Conservation (phyloP, 2,888 invertebrate species). For the Alsophila aescularia region DNA sequence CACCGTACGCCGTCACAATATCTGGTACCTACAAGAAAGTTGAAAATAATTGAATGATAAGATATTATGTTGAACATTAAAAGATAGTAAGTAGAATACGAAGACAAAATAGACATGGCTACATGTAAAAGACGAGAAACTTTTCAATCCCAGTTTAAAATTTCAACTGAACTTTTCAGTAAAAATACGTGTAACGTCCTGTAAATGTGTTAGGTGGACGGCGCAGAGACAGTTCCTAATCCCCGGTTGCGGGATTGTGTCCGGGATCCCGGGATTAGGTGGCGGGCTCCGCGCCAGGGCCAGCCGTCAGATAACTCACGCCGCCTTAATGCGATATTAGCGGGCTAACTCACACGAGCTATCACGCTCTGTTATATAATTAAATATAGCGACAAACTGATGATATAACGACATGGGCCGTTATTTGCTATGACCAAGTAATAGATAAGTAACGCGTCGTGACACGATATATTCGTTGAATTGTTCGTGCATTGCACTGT, state of each 20-base stretch:
- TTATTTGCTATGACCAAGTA: too few species aligned
- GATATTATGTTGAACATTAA: too few species aligned
- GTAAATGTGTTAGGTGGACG: slow-evolving; percentile 48
- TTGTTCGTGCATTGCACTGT: too few species aligned
- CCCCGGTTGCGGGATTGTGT: slow-evolving; percentile 58
- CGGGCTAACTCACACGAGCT: slow-evolving; percentile 52
- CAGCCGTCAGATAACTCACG: slow-evolving; percentile 59
- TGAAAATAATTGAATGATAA: too few species aligned
- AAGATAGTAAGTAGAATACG: too few species aligned
- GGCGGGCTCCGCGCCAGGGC: slow-evolving; percentile 36
- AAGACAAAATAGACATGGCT: too few species aligned
- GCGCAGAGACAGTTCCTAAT: slow-evolving; percentile 62
- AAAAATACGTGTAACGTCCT: slow-evolving; percentile 24
- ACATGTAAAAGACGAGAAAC: too few species aligned
- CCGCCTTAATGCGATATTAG: slow-evolving; percentile 67
- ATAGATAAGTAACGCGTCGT: too few species aligned
- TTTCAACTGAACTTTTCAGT: slow-evolving; percentile 11
- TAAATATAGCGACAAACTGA: neutral
- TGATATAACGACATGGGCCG: too few species aligned
- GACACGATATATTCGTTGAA: too few species aligned
- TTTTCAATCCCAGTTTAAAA: neutral
- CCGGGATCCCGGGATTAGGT: slow-evolving; percentile 59
- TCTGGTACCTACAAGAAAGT: too few species aligned
- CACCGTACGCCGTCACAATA: too few species aligned
- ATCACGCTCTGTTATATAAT: neutral